phyloP scores from a whole-genome alignment of 30 jellyfish, hydroid and myxozoan genomes.

The Calvadosia cruxmelitensis region DNA sequence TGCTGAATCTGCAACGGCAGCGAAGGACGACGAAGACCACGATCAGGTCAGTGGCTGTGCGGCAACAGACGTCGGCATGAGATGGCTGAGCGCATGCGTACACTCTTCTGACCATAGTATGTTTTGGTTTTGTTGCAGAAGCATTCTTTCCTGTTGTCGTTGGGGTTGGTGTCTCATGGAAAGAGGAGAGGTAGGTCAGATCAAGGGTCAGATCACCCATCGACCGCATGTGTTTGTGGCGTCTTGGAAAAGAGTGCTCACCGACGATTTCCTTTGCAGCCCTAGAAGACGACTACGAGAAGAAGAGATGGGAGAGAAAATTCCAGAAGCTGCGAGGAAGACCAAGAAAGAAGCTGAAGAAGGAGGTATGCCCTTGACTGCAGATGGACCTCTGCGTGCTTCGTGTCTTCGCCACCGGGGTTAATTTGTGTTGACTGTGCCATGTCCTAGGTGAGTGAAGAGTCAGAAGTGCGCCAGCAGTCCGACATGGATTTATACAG shows the following conservation, averaged over 20 bases:
- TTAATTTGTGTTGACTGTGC: no score
- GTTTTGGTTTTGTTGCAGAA: no score
- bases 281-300: constrained; percentile 72
- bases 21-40: no score
- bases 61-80: no score
- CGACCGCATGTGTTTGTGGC: no score
- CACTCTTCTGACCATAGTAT: no score
- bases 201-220: no score
- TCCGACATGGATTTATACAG: constrained; percentile 85
- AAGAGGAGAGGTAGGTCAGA: constrained; percentile 60
- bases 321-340: constrained; percentile 67
- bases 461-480: constrained; percentile 38
- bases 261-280: no score
- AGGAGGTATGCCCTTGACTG: constrained; percentile 52
- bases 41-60: no score
- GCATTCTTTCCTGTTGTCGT: constrained; percentile 42
- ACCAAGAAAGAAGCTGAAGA: constrained; percentile 54
- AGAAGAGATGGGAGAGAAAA: constrained; percentile 83
- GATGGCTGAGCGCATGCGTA: no score
- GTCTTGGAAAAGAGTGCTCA: no score
- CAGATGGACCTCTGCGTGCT: neutral
- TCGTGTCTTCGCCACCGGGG: neutral
- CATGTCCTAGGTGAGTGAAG: constrained; percentile 76
- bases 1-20: no score
- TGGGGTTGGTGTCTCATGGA: constrained; percentile 73